Percentiles rank a stretch among this genome's conserved stretches.
phyloP scores from a whole-genome alignment of 30 jellyfish, hydroid and myxozoan genomes.

The Aurelia sp. region DNA sequence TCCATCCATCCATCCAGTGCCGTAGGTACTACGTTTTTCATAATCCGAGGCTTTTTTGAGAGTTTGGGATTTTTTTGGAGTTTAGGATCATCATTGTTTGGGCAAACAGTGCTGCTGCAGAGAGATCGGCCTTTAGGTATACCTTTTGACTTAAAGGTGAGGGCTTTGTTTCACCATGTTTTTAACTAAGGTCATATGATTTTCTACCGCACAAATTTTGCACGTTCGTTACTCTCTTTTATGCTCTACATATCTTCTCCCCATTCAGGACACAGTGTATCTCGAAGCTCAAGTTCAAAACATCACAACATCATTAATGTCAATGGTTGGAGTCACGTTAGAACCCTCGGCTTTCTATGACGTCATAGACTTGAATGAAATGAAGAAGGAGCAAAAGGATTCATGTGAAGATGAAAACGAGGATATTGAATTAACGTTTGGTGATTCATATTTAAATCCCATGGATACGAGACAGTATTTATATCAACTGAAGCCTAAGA shows the following conservation, averaged over 20 bases:
- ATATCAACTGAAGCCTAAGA: constrained; percentile 75
- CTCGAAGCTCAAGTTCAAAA: constrained; percentile 97
- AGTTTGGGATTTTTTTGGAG: too few relatives aligned
- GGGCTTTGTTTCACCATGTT: too few relatives aligned
- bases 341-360: constrained; percentile 84
- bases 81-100: too few relatives aligned
- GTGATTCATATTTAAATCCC: constrained; percentile 73
- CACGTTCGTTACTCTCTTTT: too few relatives aligned
- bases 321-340: constrained; percentile 80
- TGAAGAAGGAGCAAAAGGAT: not conserved
- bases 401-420: constrained; percentile 49
- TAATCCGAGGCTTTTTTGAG: too few relatives aligned
- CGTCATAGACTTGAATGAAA: constrained; percentile 68
- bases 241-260: not conserved
- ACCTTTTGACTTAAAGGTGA: too few relatives aligned
- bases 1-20: too few relatives aligned
- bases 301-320: constrained; percentile 83
- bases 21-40: too few relatives aligned
- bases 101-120: too few relatives aligned
- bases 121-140: too few relatives aligned
- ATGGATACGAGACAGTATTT: constrained; percentile 93
- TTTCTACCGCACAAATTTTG: too few relatives aligned
- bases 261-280: constrained; percentile 65
- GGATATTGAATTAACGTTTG: constrained; percentile 65
- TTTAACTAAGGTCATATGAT: too few relatives aligned